phyloP scores from a whole-genome alignment of 2,113 vertebrate species.

The Aleadryas rufinucha region DNA sequence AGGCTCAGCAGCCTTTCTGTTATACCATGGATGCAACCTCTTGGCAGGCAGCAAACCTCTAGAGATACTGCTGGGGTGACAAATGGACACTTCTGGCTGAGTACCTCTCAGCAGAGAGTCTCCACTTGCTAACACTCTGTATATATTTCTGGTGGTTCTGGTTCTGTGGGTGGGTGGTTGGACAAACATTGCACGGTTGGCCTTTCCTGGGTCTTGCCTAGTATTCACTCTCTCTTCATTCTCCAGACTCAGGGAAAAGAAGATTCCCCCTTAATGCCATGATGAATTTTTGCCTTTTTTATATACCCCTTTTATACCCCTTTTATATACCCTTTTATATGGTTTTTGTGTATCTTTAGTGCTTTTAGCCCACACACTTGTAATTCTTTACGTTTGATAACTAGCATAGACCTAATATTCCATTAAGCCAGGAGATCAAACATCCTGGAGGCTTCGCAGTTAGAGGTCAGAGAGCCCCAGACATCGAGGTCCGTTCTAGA shows the following conservation, averaged over 20 bases:
- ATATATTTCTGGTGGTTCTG: neutral
- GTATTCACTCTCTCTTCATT: neutral
- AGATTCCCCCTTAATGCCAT: too few species aligned
- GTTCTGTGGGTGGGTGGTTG: accelerated
- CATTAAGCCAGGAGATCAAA: too few species aligned
- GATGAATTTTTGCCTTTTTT: too few species aligned
- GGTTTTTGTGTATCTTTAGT: too few species aligned
- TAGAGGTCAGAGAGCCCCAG: too few species aligned
- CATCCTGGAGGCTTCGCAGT: too few species aligned
- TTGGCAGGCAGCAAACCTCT: neutral
- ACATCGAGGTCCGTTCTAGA: too few species aligned
- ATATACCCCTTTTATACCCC: too few species aligned
- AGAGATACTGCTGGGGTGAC: neutral
- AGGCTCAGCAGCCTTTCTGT: neutral
- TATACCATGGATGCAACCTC: accelerated
- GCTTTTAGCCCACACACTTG: too few species aligned
- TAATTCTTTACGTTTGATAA: too few species aligned
- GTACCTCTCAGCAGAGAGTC: neutral
- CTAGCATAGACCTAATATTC: too few species aligned
- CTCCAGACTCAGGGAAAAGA: neutral
- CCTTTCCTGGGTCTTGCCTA: neutral
- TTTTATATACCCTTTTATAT: too few species aligned
- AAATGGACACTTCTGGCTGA: neutral
- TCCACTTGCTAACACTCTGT: neutral
- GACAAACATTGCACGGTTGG: accelerated